phyloP scores from a whole-genome alignment of 2,113 vertebrate species.

The Microtus oregoni region DNA sequence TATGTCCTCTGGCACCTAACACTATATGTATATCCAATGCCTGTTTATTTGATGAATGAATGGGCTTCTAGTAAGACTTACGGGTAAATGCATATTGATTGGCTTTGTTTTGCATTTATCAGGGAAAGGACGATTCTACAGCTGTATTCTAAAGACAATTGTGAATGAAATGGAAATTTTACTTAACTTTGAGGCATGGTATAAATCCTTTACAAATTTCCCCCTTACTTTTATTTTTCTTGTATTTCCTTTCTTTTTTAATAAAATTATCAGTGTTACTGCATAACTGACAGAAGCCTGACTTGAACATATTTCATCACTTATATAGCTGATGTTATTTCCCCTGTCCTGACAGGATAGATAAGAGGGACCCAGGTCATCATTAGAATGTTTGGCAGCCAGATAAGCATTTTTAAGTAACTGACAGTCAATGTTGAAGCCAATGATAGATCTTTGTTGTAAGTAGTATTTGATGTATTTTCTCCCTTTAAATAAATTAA shows the following conservation, averaged over 20 bases:
- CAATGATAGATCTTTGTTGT: background rate
- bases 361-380: background rate
- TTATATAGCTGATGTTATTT: background rate
- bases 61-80: background rate
- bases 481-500: background rate
- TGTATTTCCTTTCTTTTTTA: background rate
- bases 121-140: background rate
- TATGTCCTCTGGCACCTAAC: background rate
- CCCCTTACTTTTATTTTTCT: background rate
- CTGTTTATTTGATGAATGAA: background rate
- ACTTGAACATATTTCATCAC: background rate
- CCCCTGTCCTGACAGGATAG: background rate
- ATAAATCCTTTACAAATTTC: background rate
- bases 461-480: background rate
- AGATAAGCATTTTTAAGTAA: background rate
- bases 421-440: background rate
- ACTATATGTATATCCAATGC: background rate
- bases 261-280: background rate
- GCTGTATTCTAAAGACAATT: background rate
- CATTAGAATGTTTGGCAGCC: background rate
- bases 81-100: background rate
- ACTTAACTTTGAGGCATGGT: background rate
- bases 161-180: background rate
- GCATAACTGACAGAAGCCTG: background rate
- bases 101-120: background rate